phyloP scores from a whole-genome alignment of 2,113 vertebrate species.

The Cariama cristata region DNA sequence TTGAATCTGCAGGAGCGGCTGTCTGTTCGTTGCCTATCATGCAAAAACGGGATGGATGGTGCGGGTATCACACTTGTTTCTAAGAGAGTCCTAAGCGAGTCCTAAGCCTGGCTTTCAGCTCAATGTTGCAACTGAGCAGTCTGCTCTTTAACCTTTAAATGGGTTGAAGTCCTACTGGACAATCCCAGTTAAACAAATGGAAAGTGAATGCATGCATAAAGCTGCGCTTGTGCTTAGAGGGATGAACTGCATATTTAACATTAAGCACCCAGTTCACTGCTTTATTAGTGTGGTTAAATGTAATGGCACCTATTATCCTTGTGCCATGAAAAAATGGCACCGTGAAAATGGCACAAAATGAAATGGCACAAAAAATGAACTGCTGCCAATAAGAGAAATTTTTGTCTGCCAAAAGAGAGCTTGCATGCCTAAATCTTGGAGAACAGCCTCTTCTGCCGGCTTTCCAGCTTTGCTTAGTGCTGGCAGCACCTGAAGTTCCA shows the following conservation, averaged over 20 bases:
- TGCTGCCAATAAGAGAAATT: not conserved
- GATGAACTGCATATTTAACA: not conserved
- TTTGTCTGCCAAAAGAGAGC: not conserved
- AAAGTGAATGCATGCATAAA: not conserved
- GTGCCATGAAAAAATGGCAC: not conserved
- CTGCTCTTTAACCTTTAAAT: not conserved
- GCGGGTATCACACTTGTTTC: not conserved
- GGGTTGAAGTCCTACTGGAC: not conserved
- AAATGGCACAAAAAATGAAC: not conserved
- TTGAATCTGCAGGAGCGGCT: not conserved
- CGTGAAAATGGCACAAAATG: not conserved
- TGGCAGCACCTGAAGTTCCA: not conserved
- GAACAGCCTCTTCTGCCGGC: not conserved
- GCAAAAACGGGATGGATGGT: not conserved
- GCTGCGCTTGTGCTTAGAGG: not conserved
- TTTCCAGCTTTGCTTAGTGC: not conserved
- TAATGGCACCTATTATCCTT: not conserved
- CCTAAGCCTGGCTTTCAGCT: not conserved
- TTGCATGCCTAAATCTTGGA: not conserved
- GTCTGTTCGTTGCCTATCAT: not conserved
- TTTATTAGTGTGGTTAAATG: not conserved
- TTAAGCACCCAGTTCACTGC: not conserved
- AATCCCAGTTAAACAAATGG: not conserved
- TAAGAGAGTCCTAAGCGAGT: not conserved
- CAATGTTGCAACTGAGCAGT: not conserved